Conservation (phyloP, 2,888 invertebrate genomes). For the Acleris laterana region DNA sequence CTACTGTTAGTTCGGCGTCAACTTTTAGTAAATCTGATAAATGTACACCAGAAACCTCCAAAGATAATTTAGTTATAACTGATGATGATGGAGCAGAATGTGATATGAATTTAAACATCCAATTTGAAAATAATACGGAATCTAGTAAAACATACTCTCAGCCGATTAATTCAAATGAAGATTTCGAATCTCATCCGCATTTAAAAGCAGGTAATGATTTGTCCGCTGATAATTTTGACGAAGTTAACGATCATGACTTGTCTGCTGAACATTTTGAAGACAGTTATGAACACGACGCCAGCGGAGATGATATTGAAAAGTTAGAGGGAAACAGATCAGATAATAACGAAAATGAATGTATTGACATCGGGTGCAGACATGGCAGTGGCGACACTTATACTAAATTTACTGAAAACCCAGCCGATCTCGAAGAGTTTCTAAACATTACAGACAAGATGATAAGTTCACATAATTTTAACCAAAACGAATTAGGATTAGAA, state of each 20-base stretch:
- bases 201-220: slow-evolving; percentile 49
- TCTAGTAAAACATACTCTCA: slow-evolving; percentile 9
- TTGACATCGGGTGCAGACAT: slow-evolving; percentile 59
- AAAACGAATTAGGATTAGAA: slow-evolving; percentile 47
- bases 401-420: slow-evolving; percentile 72
- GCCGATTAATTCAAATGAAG: slow-evolving; percentile 13
- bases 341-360: slow-evolving; percentile 45
- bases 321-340: slow-evolving; percentile 56
- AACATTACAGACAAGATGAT: slow-evolving; percentile 73
- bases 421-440: slow-evolving; percentile 75
- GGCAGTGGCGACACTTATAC: slow-evolving; percentile 79
- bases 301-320: slow-evolving; percentile 58
- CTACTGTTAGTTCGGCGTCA: slow-evolving; percentile 45
- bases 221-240: slow-evolving; percentile 61
- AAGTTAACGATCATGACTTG: slow-evolving; percentile 42
- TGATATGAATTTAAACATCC: neutral
- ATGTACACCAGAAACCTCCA: slow-evolving; percentile 7
- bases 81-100: slow-evolving; percentile 6
- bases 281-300: slow-evolving; percentile 61
- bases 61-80: neutral
- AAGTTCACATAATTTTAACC: slow-evolving; percentile 48
- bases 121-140: neutral
- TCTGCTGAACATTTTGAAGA: slow-evolving; percentile 63
- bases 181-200: slow-evolving; percentile 44
- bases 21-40: slow-evolving; percentile 49